These are phyloP conservation scores for Melanerpes aurifrons DNA, from an alignment of 2,113 vertebrate species.

Conservation along the genomic window DNA sequence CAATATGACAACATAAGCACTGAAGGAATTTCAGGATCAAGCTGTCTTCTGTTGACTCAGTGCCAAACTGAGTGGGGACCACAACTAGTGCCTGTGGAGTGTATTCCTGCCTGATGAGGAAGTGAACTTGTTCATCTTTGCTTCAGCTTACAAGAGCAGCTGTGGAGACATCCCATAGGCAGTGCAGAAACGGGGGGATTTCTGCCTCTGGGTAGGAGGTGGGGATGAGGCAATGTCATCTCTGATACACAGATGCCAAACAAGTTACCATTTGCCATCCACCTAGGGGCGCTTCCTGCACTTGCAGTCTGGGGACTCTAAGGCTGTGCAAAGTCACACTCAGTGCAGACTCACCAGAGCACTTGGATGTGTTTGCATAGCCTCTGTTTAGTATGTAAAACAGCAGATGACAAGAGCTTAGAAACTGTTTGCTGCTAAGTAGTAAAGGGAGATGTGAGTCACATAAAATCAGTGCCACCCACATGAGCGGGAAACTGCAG, in stretches of 20 bases:
- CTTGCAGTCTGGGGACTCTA: neutral
- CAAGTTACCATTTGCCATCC: neutral
- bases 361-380: neutral
- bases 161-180: neutral
- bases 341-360: neutral
- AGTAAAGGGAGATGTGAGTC: neutral
- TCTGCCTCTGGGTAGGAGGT: neutral
- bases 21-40: neutral
- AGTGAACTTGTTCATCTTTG: neutral
- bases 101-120: neutral
- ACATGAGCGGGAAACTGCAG: neutral
- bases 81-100: neutral
- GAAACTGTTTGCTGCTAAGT: neutral
- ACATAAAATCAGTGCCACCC: neutral
- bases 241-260: neutral
- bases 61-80: neutral
- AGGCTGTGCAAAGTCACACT: neutral
- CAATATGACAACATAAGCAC: neutral
- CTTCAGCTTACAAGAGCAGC: neutral
- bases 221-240: neutral
- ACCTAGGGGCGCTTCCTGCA: neutral
- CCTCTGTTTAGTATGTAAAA: neutral
- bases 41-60: neutral
- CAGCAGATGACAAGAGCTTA: neutral
- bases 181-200: neutral